Conservation (phyloP, 2,113 vertebrate species). For the Ornithorhynchus anatinus region DNA sequence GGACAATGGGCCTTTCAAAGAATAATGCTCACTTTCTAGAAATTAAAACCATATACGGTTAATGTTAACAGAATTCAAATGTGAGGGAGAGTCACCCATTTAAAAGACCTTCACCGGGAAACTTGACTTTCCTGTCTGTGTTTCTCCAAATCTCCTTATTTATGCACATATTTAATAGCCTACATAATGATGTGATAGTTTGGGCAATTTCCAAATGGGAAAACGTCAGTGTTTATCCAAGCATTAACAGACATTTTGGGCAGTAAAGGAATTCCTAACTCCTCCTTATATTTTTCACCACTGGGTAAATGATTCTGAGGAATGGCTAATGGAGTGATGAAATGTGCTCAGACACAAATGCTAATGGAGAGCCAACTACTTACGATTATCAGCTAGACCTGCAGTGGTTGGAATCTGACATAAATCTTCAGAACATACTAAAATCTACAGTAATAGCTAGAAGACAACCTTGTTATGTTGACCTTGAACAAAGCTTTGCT, state of each 20-base stretch:
- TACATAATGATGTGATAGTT: not conserved
- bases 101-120: not conserved
- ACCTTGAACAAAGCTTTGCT: conserved; percentile 41
- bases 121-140: not conserved
- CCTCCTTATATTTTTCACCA: conserved; percentile 11
- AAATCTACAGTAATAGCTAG: not conserved
- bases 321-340: conserved; percentile 40
- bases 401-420: conserved; percentile 11
- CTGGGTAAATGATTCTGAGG: conserved; percentile 25
- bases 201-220: conserved; percentile 25
- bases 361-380: conserved; percentile 24
- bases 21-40: too few species aligned
- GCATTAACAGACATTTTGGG: conserved; percentile 3
- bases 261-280: conserved; percentile 12
- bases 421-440: conserved; percentile 16
- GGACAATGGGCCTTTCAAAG: too few species aligned
- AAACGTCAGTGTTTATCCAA: not conserved
- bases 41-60: too few species aligned
- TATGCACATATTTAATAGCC: conserved; percentile 23
- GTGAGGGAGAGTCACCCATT: too few species aligned
- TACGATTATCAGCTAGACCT: conserved; percentile 43
- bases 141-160: conserved; percentile 23
- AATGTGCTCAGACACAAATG: conserved; percentile 20
- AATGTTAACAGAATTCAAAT: not conserved
- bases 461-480: conserved; percentile 19